Evolutionary conservation across 2,888 invertebrate genomes (phyloP), one percentile per base, ranked within the genome.

Genomic region (Drosophila histrio): DNA sequence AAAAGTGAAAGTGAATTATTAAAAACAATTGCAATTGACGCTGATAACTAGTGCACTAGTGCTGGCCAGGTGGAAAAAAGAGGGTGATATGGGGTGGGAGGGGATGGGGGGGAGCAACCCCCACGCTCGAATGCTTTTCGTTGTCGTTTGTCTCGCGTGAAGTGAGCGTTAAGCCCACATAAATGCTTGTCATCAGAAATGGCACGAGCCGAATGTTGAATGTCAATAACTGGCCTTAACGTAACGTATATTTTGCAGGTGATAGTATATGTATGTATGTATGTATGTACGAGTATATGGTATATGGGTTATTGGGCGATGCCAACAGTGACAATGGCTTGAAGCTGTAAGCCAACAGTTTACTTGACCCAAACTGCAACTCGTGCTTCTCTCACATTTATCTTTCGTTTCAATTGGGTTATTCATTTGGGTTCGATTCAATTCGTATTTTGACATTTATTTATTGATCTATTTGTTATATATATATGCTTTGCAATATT

Each of bases 1-100:
- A 62, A 52, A 82, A 86, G 80, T 74, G 80, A 83, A 82, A 83
- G 84, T 83, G 72, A 79, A 80, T 77, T 86, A 77, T 80, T 77
- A 72, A 77, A 70, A 66, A 77, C 80, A 86, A 86, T 86, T 86
- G 87, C 83, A 79, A 79, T 79, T 77, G 86, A 44, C 49, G 71
- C 53, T 66, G 72, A 69, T 76, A 71, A 72, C 59, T 69, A 61
- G 65, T 62, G 32, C 36, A 50, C 11, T 26, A 32, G n/a, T n/a
- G 38, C n/a, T 11, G n/a, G 11, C 19, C 7, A 17, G 7, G 5
- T 11, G 44, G 7, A 3, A 11, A 17, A 26, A 9, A 11, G 9
- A 0, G 28, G 17, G 1, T 17, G 38, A 17, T 11, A 17, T n/a
- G 34, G 34, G 11, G n/a, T 5, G 30, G 30, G 3, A 1, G 39